These are phyloP conservation scores for Cyphomyrus discorhynchus DNA, from an alignment of 2,113 vertebrate genomes.

Conservation along the genomic window DNA sequence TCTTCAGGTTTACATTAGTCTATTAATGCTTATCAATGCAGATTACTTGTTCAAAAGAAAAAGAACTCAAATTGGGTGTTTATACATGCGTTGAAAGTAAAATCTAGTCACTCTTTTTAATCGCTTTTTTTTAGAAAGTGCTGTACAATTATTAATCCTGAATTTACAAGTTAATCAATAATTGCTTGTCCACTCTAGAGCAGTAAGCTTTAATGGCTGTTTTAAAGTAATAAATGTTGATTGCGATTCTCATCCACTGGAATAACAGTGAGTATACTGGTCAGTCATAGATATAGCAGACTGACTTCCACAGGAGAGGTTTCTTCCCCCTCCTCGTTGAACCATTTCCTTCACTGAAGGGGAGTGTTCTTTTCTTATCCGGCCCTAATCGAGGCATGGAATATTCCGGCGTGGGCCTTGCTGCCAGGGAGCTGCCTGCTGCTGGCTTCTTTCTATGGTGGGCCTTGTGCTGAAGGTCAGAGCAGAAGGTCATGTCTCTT, in stretches of 20 bases:
- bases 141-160: background rate
- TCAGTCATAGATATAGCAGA: conserved; percentile 19
- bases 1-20: background rate
- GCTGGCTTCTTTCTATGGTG: background rate
- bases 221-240: background rate
- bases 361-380: conserved; percentile 18
- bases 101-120: background rate
- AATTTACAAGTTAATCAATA: background rate
- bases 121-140: background rate
- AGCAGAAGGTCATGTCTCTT: background rate
- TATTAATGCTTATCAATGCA: background rate
- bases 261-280: background rate
- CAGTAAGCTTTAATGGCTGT: background rate
- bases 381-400: conserved; percentile 21
- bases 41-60: background rate
- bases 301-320: conserved; percentile 12
- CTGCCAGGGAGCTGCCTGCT: background rate
- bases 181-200: background rate
- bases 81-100: background rate
- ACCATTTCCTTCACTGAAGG: conserved; percentile 2
- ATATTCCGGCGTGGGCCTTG: conserved; percentile 1
- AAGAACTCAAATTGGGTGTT: background rate
- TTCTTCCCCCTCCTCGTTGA: background rate
- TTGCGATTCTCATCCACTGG: background rate
- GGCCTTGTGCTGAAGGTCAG: background rate